Base-by-base conservation (phyloP, 2,888 invertebrate genomes). In the Lasius fuliginosus region DNA sequence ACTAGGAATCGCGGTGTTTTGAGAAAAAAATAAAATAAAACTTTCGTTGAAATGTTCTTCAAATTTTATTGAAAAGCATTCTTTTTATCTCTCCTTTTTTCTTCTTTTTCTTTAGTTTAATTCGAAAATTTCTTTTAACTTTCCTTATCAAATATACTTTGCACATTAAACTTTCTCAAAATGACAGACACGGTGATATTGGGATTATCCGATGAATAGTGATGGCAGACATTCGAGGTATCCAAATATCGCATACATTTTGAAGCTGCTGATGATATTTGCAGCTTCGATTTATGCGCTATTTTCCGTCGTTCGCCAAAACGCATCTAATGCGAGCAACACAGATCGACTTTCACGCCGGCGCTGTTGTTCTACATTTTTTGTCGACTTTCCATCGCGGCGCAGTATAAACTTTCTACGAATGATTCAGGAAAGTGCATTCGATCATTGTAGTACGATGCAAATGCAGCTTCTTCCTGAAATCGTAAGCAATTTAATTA, bases 351-450 rank as follows among this genome's bases (percentile, higher is more conserved):
- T 79, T 79, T 79, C 79, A 62, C 79, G 46, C 33, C n/a, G 33
- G 58, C 9, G 33, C 33, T 36, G 71, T 79, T 79, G 79, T 79
- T 79, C 79, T 71, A 79, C 71, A 79, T 79, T 79, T 79, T 79
- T 79, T 79, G 79, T 71, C 79, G 79, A 79, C 79, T 79, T 79
- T 79, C 79, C 79, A 79, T 56, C 60, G 73, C 73, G 23, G 12
- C 46, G 71, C 60, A 79, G 79, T 79, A 79, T 79, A 27, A 60
- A 79, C 79, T 79, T 79, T 79, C 79, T 79, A 79, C 71, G 36
- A 49, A 79, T 79, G 79, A 79, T 71, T 79, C 60, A 79, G 60
- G 79, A 79, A 79, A 79, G 79, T 60, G 58, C 60, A 33, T 62
- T 62, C 71, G 30, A 79, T 79, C 46, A 36, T 68, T 56, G 33